Evolutionary conservation across 2,797 vertebrate species (phyloP).

Genomic region (Enteromius paludinosus): DNA sequence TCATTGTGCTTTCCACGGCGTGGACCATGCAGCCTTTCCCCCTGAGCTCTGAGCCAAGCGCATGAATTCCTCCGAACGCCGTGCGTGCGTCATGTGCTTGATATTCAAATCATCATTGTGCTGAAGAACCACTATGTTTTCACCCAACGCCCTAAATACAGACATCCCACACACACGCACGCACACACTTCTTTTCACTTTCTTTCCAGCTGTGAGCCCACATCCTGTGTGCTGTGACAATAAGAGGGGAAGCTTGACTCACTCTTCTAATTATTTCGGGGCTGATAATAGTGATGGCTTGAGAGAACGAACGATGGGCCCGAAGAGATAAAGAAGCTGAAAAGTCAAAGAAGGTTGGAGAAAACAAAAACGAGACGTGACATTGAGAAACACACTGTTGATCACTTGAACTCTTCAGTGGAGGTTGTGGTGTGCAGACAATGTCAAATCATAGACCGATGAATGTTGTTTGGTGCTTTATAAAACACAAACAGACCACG

Average conservation of each 20-base stretch:
- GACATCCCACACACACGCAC: constrained; percentile 22
- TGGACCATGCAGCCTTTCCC: constrained; percentile 44
- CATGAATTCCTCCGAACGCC: constrained; percentile 5
- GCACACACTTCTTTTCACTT: constrained; percentile 23
- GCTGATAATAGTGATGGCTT: background rate
- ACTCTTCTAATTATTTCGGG: background rate
- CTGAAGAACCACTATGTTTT: constrained; percentile 14
- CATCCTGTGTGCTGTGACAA: constrained; percentile 82
- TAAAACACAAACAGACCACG: background rate
- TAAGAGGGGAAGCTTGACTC: constrained; percentile 14
- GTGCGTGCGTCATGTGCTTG: constrained; percentile 10
- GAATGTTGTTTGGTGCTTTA: background rate
- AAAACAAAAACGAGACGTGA: background rate
- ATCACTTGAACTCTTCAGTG: constrained; percentile 3
- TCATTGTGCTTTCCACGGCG: constrained; percentile 66
- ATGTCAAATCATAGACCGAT: background rate
- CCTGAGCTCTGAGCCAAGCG: constrained; percentile 55
- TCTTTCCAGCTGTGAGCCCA: constrained; percentile 43
- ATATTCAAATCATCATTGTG: constrained; percentile 26
- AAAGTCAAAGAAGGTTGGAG: background rate
- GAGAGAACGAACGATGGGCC: constrained; percentile 15
- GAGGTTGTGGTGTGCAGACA: background rate
- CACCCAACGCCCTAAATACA: constrained; percentile 21
- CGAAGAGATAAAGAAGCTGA: constrained; percentile 6
- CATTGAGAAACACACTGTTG: background rate